Evolutionary conservation across 23 tunicate genomes (phyloP).

Genomic region (Botrylloides violaceus): DNA sequence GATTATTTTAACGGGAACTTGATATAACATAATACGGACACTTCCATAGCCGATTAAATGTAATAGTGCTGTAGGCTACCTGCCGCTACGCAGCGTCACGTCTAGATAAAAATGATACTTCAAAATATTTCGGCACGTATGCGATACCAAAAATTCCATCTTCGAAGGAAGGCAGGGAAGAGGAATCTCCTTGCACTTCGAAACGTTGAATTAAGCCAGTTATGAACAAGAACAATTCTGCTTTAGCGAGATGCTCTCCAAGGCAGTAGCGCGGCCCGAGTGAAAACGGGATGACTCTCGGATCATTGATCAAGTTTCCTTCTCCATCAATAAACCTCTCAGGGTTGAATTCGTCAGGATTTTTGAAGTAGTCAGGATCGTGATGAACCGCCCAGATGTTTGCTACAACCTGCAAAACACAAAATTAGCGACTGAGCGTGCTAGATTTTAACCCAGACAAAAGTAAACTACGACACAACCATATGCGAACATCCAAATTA

Average conservation of each 20-base stretch:
- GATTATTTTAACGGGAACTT: too few relatives aligned
- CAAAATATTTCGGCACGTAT: constrained; percentile 5
- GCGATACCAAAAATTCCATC: constrained; percentile 3
- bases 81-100: too few relatives aligned
- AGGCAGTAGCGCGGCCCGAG: constrained; percentile 16
- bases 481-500: too few relatives aligned
- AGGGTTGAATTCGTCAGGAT: constrained; percentile 19
- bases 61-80: too few relatives aligned
- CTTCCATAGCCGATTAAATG: too few relatives aligned
- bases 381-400: constrained; percentile 27
- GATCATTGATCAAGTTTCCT: constrained; percentile 3
- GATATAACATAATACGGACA: too few relatives aligned
- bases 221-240: constrained; percentile 5
- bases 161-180: not conserved
- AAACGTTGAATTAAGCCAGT: not conserved
- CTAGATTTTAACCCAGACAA: too few relatives aligned
- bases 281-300: constrained; percentile 11
- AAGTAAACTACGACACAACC: too few relatives aligned
- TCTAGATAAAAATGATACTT: not conserved
- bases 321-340: constrained; percentile 16
- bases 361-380: constrained; percentile 4
- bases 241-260: constrained; percentile 8
- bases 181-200: not conserved
- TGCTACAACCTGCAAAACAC: constrained; percentile 3
- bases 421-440: too few relatives aligned